Evolutionary conservation across 2,888 invertebrate genomes (phyloP).

Genomic region (Patella ulyssiponensis): DNA sequence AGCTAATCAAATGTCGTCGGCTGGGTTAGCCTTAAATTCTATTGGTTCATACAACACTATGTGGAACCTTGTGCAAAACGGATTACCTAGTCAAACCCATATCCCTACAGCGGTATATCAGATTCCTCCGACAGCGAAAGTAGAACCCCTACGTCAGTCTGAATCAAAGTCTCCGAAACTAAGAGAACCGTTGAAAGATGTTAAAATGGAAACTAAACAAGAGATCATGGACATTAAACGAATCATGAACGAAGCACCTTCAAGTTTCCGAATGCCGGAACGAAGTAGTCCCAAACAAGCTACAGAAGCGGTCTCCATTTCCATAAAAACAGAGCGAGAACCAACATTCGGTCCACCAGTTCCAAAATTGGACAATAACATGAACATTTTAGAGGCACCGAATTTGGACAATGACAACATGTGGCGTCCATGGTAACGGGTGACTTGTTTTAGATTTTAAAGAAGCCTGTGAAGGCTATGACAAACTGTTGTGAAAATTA

Average conservation of each 20-base stretch:
- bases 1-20: slow-evolving; percentile 11
- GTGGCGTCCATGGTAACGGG: slow-evolving; percentile 25
- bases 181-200: slow-evolving; percentile 15
- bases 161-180: slow-evolving; percentile 15
- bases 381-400: background rate
- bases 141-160: slow-evolving; percentile 3
- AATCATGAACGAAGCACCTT: slow-evolving; percentile 12
- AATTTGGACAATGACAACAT: slow-evolving; percentile 16
- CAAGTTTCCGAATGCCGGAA: slow-evolving; percentile 5
- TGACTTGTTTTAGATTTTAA: too few species aligned
- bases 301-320: background rate
- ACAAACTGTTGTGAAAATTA: too few species aligned
- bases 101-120: background rate
- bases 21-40: slow-evolving; percentile 10
- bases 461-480: too few species aligned
- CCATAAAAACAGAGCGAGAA: slow-evolving; percentile 20
- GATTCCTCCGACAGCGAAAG: slow-evolving; percentile 9
- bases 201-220: slow-evolving; percentile 9
- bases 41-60: slow-evolving; percentile 13
- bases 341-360: background rate
- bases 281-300: background rate
- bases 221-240: background rate
- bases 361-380: slow-evolving; percentile 1
- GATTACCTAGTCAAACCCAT: slow-evolving; percentile 16
- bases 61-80: slow-evolving; percentile 19